Base-by-base conservation (phyloP, 2,113 vertebrate species). In the Tragelaphus buxtoni region DNA sequence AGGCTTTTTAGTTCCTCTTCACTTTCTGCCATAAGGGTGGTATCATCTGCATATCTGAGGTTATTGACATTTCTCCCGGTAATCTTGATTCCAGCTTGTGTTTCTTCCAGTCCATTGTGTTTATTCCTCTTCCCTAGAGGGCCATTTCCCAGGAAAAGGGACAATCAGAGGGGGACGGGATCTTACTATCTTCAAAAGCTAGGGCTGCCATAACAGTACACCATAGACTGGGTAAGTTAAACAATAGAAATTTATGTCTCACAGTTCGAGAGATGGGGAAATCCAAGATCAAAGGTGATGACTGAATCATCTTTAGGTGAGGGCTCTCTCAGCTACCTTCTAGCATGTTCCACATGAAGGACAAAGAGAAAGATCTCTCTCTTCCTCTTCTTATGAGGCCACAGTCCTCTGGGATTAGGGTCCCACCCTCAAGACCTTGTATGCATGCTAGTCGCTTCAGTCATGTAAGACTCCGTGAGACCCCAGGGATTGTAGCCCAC, bases 381-480 rank as follows among this genome's bases (percentile, higher is more conserved):
- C 53, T 49, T 63, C 45, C 61, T 58, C 80, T 72, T 72, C 49
- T 28, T 76, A 60, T 28, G 58, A 63, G 24, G 39, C n/a, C 49
- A 65, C 18, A 28, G 55, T 84, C 18, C 13, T 79, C 24, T 56
- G 56, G 49, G 35, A 51, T 42, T 51, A 69, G 69, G 42, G 26
- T 32, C 35, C 72, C 22, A 69, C 10, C 20, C 26, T 56, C 63
- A 49, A 7, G 24, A 55, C 9, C 14, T 58, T 79, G n/a, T 22
- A 39, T 72, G 65, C 35, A 39, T 72, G 65, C 20, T 72, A 39
- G 6, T 39, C 3, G 20, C 20, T 72, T 72, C 65, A 72, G 65
- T 39, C 65, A 39, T 6, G 35, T 12, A 2, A 0, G 0, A 24
- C 5, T 39, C 35, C 20, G 0, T 72, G 65, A 20, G 35, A 72